These are phyloP conservation scores for Periphyllus acericola DNA, from an alignment of 2,888 invertebrate genomes.

Conservation along the genomic window DNA sequence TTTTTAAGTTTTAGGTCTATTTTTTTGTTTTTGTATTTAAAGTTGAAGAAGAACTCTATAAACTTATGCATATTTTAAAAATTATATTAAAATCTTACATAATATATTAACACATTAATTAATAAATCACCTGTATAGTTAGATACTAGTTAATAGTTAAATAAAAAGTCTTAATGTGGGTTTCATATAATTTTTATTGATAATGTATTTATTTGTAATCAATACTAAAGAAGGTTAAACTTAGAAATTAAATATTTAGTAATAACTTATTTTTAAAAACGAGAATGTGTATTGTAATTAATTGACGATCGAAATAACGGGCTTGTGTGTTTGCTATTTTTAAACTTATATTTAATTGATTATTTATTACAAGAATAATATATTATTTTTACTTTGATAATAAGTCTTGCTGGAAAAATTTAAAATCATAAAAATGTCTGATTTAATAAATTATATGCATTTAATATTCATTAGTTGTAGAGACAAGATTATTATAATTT, in stretches of 20 bases:
- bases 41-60: background rate
- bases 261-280: constrained; percentile 6
- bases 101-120: constrained; percentile 26
- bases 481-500: constrained; percentile 6
- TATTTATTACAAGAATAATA: background rate
- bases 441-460: constrained; percentile 27
- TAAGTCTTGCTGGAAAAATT: background rate
- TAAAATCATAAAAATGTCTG: background rate
- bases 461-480: constrained; percentile 21
- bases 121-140: background rate
- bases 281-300: background rate
- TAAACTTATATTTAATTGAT: background rate
- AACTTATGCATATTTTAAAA: constrained; percentile 15
- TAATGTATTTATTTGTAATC: background rate
- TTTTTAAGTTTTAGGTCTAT: constrained; percentile 19
- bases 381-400: background rate
- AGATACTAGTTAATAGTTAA: background rate
- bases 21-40: constrained; percentile 32
- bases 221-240: background rate
- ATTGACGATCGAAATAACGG: background rate
- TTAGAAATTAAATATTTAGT: background rate
- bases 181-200: background rate
- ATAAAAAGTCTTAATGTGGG: background rate
- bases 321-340: background rate
- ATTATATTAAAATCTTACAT: background rate